Conservation (phyloP, 2,888 invertebrate species). For the Luperina testacea region DNA sequence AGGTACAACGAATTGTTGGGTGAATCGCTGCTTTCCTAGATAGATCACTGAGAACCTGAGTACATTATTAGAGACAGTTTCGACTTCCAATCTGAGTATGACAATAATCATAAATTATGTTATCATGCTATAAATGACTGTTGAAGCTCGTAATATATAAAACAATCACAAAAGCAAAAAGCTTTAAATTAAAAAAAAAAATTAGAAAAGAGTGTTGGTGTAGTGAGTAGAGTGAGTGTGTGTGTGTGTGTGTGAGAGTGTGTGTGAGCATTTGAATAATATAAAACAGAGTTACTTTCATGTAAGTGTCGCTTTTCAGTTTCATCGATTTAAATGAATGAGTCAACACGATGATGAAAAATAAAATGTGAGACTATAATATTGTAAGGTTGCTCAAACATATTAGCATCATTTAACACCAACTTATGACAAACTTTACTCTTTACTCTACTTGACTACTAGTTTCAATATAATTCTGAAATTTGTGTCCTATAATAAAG, state of each 20-base stretch:
- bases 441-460: too few relatives aligned
- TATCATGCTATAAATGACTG: not conserved
- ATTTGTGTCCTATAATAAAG: conserved; percentile 34
- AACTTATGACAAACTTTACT: conserved; percentile 10
- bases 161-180: not conserved
- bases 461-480: conserved; percentile 16
- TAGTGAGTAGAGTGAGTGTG: too few relatives aligned
- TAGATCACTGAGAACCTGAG: too few relatives aligned
- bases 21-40: too few relatives aligned
- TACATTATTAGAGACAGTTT: not conserved
- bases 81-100: not conserved
- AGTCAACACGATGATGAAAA: conserved; percentile 3
- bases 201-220: not conserved
- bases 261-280: too few relatives aligned
- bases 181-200: not conserved
- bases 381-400: conserved; percentile 19
- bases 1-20: too few relatives aligned
- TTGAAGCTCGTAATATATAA: not conserved
- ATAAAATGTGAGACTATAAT: conserved; percentile 12
- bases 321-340: too few relatives aligned
- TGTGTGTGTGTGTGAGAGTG: too few relatives aligned
- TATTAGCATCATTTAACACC: conserved; percentile 12
- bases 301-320: too few relatives aligned
- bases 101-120: not conserved
- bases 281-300: too few relatives aligned